phyloP scores from a whole-genome alignment of 2,113 vertebrate genomes.

The Chionis minor region DNA sequence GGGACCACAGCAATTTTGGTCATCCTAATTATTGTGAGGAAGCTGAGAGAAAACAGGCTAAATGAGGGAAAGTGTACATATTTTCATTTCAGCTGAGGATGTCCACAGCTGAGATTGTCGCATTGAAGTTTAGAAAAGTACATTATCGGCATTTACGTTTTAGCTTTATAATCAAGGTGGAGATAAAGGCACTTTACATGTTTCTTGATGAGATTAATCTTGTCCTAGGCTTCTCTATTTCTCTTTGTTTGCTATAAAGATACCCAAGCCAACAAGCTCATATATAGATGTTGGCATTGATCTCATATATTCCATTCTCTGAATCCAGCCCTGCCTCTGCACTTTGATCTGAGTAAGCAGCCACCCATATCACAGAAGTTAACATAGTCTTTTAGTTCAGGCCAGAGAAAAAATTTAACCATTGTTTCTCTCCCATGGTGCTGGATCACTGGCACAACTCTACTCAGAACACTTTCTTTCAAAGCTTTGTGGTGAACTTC shows the following conservation, averaged over 20 bases:
- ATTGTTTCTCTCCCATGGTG: not conserved
- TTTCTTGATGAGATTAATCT: not conserved
- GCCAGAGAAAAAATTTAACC: not conserved
- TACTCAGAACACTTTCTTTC: not conserved
- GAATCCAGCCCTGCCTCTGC: not conserved
- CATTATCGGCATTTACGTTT: not conserved
- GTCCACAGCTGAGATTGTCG: not conserved
- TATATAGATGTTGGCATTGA: not conserved
- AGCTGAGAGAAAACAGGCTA: not conserved
- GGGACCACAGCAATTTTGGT: not conserved
- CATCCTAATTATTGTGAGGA: not conserved
- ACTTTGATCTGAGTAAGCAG: not conserved
- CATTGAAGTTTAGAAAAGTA: not conserved
- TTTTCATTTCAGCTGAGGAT: not conserved
- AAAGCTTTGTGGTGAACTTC: not conserved
- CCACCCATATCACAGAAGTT: not conserved
- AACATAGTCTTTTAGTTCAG: not conserved
- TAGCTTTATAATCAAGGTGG: not conserved
- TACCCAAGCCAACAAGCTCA: not conserved
- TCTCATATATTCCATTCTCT: not conserved
- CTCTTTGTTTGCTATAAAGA: not conserved
- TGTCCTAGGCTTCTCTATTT: not conserved
- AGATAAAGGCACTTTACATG: not conserved
- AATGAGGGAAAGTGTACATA: not conserved
- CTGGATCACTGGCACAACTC: accelerated